Evolutionary conservation across 2,797 vertebrate species (phyloP).

Genomic region (Argentina silus): DNA sequence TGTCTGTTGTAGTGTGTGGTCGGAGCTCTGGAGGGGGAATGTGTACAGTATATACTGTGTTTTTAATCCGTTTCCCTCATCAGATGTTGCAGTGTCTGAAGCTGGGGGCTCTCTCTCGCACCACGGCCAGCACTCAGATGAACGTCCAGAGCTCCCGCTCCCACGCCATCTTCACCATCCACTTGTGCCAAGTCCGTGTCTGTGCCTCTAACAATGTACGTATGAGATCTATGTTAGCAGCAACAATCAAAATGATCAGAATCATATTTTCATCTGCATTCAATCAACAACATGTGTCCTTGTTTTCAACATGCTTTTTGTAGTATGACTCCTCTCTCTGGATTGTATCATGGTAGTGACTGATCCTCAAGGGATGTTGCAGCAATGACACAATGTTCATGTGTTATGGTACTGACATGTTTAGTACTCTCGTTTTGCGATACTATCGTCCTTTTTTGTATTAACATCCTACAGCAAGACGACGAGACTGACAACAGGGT

Average conservation of each 20-base stretch:
- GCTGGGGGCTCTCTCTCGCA: constrained; percentile 92
- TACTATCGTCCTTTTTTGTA: too few relatives aligned
- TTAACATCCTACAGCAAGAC: constrained; percentile 75
- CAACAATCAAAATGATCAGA: too few relatives aligned
- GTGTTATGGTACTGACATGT: neutral
- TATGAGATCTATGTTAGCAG: too few relatives aligned
- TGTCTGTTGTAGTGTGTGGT: constrained; percentile 9
- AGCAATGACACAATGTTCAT: too few relatives aligned
- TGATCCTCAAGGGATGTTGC: too few relatives aligned
- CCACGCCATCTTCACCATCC: constrained; percentile 97
- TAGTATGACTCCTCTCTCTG: neutral
- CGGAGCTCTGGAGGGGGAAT: neutral
- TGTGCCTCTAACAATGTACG: constrained; percentile 85
- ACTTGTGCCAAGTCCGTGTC: constrained; percentile 93
- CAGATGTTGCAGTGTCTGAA: constrained; percentile 98
- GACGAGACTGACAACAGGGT: constrained; percentile 87
- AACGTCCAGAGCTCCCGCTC: constrained; percentile 98
- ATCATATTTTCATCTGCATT: too few relatives aligned
- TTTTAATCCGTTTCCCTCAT: too few relatives aligned
- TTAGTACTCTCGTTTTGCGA: neutral
- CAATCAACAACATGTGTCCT: neutral
- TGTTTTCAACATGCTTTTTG: neutral
- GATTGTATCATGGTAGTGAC: too few relatives aligned
- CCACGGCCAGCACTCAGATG: constrained; percentile 99
- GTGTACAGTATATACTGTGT: neutral